Evolutionary conservation across 2,888 invertebrate genomes (phyloP).

Genomic region (Drosophila anceps): DNA sequence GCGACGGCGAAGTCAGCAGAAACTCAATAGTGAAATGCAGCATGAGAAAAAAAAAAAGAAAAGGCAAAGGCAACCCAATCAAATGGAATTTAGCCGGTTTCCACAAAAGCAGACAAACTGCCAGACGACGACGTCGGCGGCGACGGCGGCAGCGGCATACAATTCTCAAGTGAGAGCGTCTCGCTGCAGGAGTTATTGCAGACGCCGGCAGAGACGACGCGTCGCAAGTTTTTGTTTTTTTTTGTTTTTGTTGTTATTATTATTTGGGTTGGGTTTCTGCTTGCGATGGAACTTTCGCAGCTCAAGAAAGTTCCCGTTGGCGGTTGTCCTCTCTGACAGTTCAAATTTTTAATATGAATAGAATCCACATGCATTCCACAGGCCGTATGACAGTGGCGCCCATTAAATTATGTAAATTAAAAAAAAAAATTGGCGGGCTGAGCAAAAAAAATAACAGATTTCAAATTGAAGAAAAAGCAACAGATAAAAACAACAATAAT

Average conservation of each 20-base stretch:
- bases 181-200: slow-evolving; percentile 53
- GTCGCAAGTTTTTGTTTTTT: slow-evolving; percentile 21
- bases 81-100: slow-evolving; percentile 80
- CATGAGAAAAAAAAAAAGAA: slow-evolving; percentile 45
- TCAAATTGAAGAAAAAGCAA: slow-evolving; percentile 55
- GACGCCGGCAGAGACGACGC: slow-evolving; percentile 29
- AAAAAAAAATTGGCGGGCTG: slow-evolving; percentile 33
- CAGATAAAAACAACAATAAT: slow-evolving; percentile 22
- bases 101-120: slow-evolving; percentile 77
- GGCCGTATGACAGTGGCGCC: slow-evolving; percentile 7
- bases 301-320: slow-evolving; percentile 30
- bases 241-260: not conserved
- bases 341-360: not conserved
- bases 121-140: slow-evolving; percentile 40
- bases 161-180: slow-evolving; percentile 54
- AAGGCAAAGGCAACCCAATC: slow-evolving; percentile 71
- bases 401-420: slow-evolving; percentile 69
- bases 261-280: slow-evolving; percentile 43
- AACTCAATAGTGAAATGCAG: slow-evolving; percentile 62
- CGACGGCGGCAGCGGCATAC: slow-evolving; percentile 17
- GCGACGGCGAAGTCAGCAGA: slow-evolving; percentile 51
- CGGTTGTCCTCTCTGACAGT: slow-evolving; percentile 6
- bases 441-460: slow-evolving; percentile 25
- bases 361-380: slow-evolving; percentile 46
- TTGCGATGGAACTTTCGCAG: slow-evolving; percentile 53